These are phyloP conservation scores for Propsilocerus akamusi DNA, from an alignment of 1,140 invertebrate species.

Conservation along the genomic window DNA sequence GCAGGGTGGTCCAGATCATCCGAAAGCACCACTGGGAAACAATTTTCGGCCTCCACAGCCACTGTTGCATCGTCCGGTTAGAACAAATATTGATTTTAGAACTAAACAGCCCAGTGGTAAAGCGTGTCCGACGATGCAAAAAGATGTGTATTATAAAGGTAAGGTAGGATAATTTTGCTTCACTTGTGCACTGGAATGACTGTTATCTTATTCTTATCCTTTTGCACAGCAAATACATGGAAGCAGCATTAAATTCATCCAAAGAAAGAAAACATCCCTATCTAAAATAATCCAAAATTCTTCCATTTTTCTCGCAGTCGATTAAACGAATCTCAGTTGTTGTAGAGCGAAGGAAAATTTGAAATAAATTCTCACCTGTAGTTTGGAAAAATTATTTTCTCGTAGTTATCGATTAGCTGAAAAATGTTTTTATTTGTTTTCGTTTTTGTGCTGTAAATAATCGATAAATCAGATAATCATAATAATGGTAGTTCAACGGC, in stretches of 20 bases:
- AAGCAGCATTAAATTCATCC: neutral
- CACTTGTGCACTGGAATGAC: slow-evolving; percentile 5
- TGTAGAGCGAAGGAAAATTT: too few relatives aligned
- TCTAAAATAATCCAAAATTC: too few relatives aligned
- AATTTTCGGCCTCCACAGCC: slow-evolving; percentile 82
- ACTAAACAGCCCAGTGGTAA: slow-evolving; percentile 51
- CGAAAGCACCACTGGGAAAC: slow-evolving; percentile 79
- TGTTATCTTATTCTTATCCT: neutral
- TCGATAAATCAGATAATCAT: too few relatives aligned
- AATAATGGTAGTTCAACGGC: too few relatives aligned
- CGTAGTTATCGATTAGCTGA: too few relatives aligned
- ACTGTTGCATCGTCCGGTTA: slow-evolving; percentile 72
- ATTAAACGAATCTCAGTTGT: too few relatives aligned
- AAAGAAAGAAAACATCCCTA: too few relatives aligned
- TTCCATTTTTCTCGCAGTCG: too few relatives aligned
- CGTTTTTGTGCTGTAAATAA: too few relatives aligned
- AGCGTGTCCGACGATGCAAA: slow-evolving; percentile 72
- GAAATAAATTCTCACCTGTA: too few relatives aligned
- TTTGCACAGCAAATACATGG: neutral
- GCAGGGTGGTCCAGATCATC: slow-evolving; percentile 67
- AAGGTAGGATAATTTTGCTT: slow-evolving; percentile 12
- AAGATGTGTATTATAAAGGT: slow-evolving; percentile 74
- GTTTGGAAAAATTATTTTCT: too few relatives aligned
- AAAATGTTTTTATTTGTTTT: too few relatives aligned
- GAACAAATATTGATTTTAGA: slow-evolving; percentile 91